phyloP scores from a whole-genome alignment of 2,888 invertebrate species.

The Autographa gamma region DNA sequence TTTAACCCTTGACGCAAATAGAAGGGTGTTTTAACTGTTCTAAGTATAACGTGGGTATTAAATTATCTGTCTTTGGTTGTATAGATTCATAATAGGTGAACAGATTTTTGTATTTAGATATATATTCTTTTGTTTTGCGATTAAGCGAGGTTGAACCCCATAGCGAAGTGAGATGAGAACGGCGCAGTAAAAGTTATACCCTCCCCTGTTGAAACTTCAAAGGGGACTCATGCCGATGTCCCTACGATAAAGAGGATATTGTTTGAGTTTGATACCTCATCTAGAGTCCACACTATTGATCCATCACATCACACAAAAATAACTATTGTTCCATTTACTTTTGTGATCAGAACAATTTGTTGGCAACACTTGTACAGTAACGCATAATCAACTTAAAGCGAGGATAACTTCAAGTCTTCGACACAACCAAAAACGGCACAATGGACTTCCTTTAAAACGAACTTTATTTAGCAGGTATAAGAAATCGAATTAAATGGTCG shows the following conservation, averaged over 20 bases:
- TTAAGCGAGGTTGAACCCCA: neutral
- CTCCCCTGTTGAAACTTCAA: neutral
- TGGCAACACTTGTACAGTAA: neutral
- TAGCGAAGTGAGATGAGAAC: neutral
- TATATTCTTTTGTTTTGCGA: constrained; percentile 1
- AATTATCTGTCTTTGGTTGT: no score
- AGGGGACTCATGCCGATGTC: neutral
- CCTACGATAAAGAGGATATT: constrained; percentile 1
- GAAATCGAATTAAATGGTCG: constrained; percentile 1
- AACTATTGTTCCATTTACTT: neutral
- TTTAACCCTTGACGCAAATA: no score
- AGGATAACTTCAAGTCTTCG: neutral
- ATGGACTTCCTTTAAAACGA: constrained; percentile 4
- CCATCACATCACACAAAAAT: neutral
- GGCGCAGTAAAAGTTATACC: neutral
- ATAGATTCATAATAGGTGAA: no score
- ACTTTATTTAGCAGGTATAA: neutral
- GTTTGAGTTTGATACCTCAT: constrained; percentile 4
- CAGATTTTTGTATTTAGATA: neutral
- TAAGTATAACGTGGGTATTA: no score
- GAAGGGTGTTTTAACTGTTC: no score
- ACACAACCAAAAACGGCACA: constrained; percentile 1
- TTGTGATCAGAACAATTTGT: neutral
- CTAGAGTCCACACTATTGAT: neutral
- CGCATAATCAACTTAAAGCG: neutral